Evolutionary conservation across 2,797 vertebrate species (phyloP).

Genomic region (Sebastes dallii): DNA sequence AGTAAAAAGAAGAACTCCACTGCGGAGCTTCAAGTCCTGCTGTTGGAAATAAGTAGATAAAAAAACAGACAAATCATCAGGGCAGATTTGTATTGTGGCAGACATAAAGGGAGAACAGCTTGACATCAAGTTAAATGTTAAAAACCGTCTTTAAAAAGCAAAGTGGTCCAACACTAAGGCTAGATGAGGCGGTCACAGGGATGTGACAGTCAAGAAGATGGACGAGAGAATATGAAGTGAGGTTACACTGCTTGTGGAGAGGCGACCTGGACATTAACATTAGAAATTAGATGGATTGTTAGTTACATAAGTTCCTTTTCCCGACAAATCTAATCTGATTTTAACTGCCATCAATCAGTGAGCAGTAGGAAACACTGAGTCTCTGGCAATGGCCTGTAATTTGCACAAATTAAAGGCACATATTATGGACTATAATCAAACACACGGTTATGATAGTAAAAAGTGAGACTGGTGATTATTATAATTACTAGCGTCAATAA

Average conservation of each 20-base stretch:
- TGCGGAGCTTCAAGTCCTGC: no score
- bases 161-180: not conserved
- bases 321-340: not conserved
- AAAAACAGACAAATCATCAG: not conserved
- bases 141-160: not conserved
- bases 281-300: not conserved
- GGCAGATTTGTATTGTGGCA: not conserved
- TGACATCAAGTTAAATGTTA: not conserved
- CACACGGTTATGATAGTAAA: not conserved
- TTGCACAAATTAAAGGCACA: not conserved
- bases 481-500: slow-evolving; percentile 10
- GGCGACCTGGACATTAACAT: not conserved
- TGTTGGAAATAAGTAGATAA: not conserved
- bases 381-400: not conserved
- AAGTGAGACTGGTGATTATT: slow-evolving; percentile 7
- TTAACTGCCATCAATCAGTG: not conserved
- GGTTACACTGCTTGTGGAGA: not conserved
- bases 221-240: not conserved
- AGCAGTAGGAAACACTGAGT: not conserved
- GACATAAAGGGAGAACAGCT: not conserved
- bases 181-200: not conserved
- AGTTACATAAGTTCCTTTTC: not conserved
- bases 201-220: not conserved
- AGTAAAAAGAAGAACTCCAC: no score
- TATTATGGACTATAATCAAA: slow-evolving; percentile 6